These are phyloP conservation scores for Phyllostomus hastatus DNA, from an alignment of 2,113 vertebrate genomes.

Conservation along the genomic window DNA sequence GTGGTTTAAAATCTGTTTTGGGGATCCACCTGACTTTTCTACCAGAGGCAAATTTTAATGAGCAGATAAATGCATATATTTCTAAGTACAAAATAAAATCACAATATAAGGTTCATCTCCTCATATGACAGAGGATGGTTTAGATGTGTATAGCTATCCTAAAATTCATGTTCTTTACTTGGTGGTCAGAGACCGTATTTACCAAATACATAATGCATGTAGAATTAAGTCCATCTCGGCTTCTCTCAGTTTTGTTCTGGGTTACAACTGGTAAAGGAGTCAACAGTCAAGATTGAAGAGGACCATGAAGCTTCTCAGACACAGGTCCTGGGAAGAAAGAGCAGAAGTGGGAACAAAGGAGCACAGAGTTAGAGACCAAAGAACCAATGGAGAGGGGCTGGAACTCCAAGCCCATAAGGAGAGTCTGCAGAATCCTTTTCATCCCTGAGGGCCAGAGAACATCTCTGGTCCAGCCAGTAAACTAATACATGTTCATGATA, in stretches of 20 bases:
- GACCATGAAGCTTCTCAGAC: background rate
- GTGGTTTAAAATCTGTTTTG: background rate
- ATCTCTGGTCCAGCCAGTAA: background rate
- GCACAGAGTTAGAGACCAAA: background rate
- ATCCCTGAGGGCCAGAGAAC: background rate
- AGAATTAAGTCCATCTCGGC: background rate
- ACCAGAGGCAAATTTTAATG: background rate
- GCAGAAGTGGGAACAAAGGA: background rate
- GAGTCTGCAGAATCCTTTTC: background rate
- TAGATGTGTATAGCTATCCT: background rate
- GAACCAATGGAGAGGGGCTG: background rate
- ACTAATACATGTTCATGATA: background rate
- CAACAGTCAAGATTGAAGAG: background rate
- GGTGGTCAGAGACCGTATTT: background rate
- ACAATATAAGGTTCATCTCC: background rate
- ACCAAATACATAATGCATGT: background rate
- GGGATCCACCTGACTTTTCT: background rate
- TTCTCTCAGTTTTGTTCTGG: background rate
- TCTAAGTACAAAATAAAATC: conserved; percentile 34
- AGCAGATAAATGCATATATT: background rate
- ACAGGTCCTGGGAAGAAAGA: background rate
- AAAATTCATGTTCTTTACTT: background rate
- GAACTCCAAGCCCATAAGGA: background rate
- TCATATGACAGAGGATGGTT: background rate
- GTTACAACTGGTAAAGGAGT: background rate